A percentile compares a stretch with the other conserved stretches of the same genome.
phyloP scores from a whole-genome alignment of 92 coral and sea anemone species.

The Anthopleura xanthogrammica region DNA sequence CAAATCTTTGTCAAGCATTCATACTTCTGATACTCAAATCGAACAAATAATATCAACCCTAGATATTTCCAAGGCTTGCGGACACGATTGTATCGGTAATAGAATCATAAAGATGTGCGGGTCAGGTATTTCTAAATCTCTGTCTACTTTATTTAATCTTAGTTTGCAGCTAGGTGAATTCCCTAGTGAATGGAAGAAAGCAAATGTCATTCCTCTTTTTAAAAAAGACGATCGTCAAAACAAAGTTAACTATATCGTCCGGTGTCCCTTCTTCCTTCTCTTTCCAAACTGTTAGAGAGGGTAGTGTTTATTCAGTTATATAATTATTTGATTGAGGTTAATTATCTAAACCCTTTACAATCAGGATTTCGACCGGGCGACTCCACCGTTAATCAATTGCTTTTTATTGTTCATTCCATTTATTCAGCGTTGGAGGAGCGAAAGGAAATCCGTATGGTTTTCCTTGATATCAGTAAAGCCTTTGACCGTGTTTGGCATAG shows the following conservation, averaged over 20 bases:
- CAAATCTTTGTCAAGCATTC: slow-evolving; percentile 25
- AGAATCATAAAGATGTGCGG: slow-evolving; percentile 31
- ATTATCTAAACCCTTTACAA: slow-evolving; percentile 45
- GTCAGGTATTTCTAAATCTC: slow-evolving; percentile 34
- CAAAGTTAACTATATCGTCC: slow-evolving; percentile 45
- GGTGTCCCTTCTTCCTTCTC: slow-evolving; percentile 45
- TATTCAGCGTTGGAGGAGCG: slow-evolving; percentile 53
- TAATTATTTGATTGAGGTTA: slow-evolving; percentile 49
- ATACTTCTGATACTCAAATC: slow-evolving; percentile 27
- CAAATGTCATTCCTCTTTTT: slow-evolving; percentile 7
- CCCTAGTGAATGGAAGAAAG: slow-evolving; percentile 25
- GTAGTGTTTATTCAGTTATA: slow-evolving; percentile 48
- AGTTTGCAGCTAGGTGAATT: slow-evolving; percentile 43
- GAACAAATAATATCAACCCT: slow-evolving; percentile 24
- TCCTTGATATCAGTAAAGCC: slow-evolving; percentile 56
- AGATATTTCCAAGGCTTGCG: slow-evolving; percentile 53
- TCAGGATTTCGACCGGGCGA: slow-evolving; percentile 63
- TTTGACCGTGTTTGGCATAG: slow-evolving; percentile 63
- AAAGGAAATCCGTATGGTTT: slow-evolving; percentile 59
- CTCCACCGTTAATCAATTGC: slow-evolving; percentile 51
- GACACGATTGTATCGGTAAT: slow-evolving; percentile 50
- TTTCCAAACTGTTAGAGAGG: slow-evolving; percentile 52
- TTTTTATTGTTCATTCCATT: slow-evolving; percentile 47
- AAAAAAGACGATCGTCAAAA: slow-evolving; percentile 22
- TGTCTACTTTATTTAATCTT: slow-evolving; percentile 29